Percentiles rank a stretch among this genome's conserved stretches.
Conservation (phyloP, 37 sponge, comb jelly and placozoan species). For the Eunapius fragilis region DNA sequence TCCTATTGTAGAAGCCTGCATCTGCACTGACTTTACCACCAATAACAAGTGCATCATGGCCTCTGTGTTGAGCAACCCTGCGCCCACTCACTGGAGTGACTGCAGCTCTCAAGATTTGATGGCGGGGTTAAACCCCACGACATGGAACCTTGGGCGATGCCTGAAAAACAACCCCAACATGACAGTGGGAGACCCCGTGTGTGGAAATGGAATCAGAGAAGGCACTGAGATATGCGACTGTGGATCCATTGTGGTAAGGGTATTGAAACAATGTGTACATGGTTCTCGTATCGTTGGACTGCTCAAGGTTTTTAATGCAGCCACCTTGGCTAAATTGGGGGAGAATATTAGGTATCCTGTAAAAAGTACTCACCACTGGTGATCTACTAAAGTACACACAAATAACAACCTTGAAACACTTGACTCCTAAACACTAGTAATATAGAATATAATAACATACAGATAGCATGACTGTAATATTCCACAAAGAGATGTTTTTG, state of each 20-base stretch:
- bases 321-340: no score
- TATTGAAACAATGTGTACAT: neutral
- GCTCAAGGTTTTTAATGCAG: no score
- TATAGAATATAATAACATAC: no score
- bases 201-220: conserved; percentile 87
- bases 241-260: conserved; percentile 45
- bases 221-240: conserved; percentile 81
- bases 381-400: no score
- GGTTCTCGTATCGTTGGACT: no score
- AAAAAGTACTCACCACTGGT: no score
- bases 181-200: conserved; percentile 58
- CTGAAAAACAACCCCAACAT: conserved; percentile 37
- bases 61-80: conserved; percentile 1
- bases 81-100: conserved; percentile 36
- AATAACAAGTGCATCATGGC: conserved; percentile 44
- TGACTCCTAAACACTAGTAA: no score
- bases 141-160: conserved; percentile 20
- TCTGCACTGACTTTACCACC: conserved; percentile 35
- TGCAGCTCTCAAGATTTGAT: conserved; percentile 29
- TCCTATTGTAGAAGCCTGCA: conserved; percentile 19
- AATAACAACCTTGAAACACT: no score
- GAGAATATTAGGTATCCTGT: no score
- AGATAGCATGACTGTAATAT: no score
- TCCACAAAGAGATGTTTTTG: no score
- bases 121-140: neutral